phyloP scores from a whole-genome alignment of 2,797 vertebrate species.

The Lepilemur ruficaudatus region DNA sequence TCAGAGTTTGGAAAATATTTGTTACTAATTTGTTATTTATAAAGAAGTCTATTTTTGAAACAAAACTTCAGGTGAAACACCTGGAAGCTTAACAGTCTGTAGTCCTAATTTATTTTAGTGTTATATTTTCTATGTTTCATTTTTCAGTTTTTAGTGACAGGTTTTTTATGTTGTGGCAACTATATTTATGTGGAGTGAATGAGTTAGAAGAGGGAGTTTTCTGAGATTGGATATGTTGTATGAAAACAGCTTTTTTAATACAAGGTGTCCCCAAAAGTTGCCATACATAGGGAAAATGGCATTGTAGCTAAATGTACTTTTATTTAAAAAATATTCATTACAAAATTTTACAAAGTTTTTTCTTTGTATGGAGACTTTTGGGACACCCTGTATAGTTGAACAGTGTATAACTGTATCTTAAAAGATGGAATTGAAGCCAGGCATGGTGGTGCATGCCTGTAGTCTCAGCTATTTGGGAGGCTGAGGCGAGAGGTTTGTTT shows the following conservation, averaged over 20 bases:
- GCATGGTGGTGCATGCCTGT: not conserved
- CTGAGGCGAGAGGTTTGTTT: not conserved
- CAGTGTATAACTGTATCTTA: not conserved
- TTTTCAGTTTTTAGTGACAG: not conserved
- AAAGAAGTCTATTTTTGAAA: not conserved
- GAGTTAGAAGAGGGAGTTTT: not conserved
- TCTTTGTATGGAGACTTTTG: too few relatives aligned
- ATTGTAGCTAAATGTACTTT: too few relatives aligned
- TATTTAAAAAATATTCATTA: too few relatives aligned
- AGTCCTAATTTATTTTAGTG: not conserved
- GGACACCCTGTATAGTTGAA: not conserved
- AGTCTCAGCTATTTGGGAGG: not conserved
- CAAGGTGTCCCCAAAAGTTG: too few relatives aligned
- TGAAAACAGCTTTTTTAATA: conserved; percentile 9
- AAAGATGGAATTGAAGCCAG: not conserved
- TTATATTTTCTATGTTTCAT: not conserved
- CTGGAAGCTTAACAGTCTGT: not conserved
- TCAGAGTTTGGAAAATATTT: not conserved
- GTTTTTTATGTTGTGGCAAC: conserved; percentile 19
- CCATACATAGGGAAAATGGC: too few relatives aligned
- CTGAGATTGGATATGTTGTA: not conserved
- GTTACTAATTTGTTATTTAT: not conserved
- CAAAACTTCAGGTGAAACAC: not conserved
- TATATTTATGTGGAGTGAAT: not conserved
- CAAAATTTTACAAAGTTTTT: too few relatives aligned